Evolutionary conservation across 2,888 invertebrate species (phyloP).

Genomic region (Abscondita cerata): DNA sequence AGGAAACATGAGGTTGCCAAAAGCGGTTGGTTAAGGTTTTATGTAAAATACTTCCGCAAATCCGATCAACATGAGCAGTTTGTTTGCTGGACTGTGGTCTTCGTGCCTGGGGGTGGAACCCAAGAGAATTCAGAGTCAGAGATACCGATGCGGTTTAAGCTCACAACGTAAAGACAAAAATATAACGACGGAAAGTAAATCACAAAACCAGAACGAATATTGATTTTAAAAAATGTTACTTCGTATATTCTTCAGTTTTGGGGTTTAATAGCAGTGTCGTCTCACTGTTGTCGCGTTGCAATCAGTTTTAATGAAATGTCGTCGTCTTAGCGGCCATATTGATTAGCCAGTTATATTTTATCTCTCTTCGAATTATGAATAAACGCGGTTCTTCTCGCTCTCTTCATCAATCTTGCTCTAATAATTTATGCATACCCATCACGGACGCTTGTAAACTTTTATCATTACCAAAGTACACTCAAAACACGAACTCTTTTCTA

Average conservation of each 20-base stretch:
- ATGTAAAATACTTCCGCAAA: conserved; percentile 44
- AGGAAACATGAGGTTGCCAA: conserved; percentile 25
- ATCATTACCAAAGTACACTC: conserved; percentile 43
- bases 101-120: conserved; percentile 43
- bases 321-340: conserved; percentile 35
- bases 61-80: conserved; percentile 51
- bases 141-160: conserved; percentile 21
- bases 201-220: conserved; percentile 9
- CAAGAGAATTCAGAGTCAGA: conserved; percentile 42
- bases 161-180: conserved; percentile 16
- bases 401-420: conserved; percentile 48
- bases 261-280: conserved; percentile 12
- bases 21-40: conserved; percentile 27
- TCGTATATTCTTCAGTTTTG: too few species aligned
- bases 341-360: conserved; percentile 26
- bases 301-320: conserved; percentile 36
- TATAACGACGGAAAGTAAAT: conserved; percentile 13
- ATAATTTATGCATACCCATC: conserved; percentile 46
- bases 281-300: conserved; percentile 28
- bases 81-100: conserved; percentile 53
- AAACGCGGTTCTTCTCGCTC: conserved; percentile 34
- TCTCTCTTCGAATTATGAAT: conserved; percentile 25
- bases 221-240: background rate
- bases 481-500: conserved; percentile 38
- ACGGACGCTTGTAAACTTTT: conserved; percentile 44